These are phyloP conservation scores for Pampusana beccarii DNA, from an alignment of 2,113 vertebrate species.

Conservation along the genomic window DNA sequence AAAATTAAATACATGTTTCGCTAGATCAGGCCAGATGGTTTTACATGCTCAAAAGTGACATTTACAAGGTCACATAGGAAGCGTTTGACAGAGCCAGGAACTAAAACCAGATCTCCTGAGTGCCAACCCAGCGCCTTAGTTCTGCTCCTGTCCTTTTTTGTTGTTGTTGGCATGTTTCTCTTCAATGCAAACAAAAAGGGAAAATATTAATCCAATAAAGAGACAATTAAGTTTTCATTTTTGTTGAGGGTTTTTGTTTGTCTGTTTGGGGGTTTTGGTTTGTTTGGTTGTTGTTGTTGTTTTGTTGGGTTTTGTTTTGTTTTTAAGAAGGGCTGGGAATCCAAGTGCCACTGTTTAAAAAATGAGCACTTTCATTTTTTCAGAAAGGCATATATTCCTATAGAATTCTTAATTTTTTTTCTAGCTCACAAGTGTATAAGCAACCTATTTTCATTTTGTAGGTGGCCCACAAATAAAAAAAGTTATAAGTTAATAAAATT, in stretches of 20 bases:
- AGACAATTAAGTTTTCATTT: neutral
- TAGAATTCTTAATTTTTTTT: neutral
- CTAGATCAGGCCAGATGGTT: slow-evolving; percentile 62
- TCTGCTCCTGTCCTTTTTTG: neutral
- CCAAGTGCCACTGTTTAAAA: neutral
- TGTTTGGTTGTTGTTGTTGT: neutral
- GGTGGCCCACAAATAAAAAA: slow-evolving; percentile 48
- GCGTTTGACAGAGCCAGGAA: slow-evolving; percentile 56
- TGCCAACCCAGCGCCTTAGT: slow-evolving; percentile 23
- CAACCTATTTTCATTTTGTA: slow-evolving; percentile 28
- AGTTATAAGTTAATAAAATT: slow-evolving; percentile 48
- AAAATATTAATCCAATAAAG: neutral
- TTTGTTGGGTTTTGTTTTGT: neutral
- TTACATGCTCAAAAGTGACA: slow-evolving; percentile 60
- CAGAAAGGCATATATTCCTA: neutral
- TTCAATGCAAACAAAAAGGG: neutral
- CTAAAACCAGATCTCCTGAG: slow-evolving; percentile 2
- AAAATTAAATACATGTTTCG: slow-evolving; percentile 68
- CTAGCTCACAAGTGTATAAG: neutral
- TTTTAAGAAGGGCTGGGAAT: neutral
- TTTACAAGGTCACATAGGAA: slow-evolving; percentile 68
- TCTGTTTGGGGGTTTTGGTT: neutral
- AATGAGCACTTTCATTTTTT: neutral
- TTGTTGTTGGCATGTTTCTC: neutral
- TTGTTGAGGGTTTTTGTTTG: neutral